Conservation (phyloP, 2,888 invertebrate genomes). For the Sceliomorpha sp. region DNA sequence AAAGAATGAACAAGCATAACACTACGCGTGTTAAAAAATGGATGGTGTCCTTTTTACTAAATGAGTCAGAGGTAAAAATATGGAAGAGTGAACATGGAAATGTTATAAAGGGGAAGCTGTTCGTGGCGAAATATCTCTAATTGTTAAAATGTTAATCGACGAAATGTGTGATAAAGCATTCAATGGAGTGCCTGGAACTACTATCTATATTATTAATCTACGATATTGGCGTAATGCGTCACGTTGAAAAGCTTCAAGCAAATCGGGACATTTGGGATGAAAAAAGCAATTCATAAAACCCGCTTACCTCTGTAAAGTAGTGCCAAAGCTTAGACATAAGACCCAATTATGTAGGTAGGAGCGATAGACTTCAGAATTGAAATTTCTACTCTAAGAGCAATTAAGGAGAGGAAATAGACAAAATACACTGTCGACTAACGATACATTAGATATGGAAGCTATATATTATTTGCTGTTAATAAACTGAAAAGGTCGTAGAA, state of each 20-base stretch:
- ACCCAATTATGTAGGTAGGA: constrained; percentile 37
- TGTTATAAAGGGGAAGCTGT: too few species aligned
- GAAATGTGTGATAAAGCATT: constrained; percentile 15
- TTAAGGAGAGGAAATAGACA: too few species aligned
- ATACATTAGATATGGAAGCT: too few species aligned
- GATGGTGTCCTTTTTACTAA: too few species aligned
- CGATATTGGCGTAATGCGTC: constrained; percentile 14
- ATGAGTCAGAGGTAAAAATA: too few species aligned
- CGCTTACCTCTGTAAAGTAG: constrained; percentile 63
- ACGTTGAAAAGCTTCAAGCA: constrained; percentile 18
- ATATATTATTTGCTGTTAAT: too few species aligned
- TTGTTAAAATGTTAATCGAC: constrained; percentile 7
- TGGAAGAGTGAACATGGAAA: too few species aligned
- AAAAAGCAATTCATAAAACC: constrained; percentile 29
- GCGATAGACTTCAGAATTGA: constrained; percentile 26
- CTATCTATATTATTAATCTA: constrained; percentile 10
- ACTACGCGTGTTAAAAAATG: too few species aligned
- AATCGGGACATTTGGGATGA: constrained; percentile 11
- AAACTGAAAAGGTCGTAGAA: too few species aligned
- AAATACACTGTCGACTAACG: too few species aligned
- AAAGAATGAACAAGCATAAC: too few species aligned
- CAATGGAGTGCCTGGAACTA: neutral
- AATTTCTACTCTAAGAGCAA: constrained; percentile 27
- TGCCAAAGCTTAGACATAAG: constrained; percentile 44
- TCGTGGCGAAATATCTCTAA: constrained; percentile 13